Conservation (phyloP, 1,140 invertebrate species). For the Cotesia vestalis region DNA sequence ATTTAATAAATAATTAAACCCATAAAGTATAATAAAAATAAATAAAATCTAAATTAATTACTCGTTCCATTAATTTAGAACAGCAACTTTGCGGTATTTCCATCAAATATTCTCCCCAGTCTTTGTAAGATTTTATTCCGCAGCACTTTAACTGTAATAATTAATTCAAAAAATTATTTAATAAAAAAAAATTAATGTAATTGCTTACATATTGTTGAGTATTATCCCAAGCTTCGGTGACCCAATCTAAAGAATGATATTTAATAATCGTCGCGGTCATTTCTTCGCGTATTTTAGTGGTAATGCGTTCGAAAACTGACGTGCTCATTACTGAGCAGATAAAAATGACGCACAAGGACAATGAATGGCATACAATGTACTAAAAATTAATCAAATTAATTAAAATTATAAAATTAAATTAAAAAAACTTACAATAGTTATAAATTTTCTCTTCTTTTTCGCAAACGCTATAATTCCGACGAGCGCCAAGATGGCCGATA, state of each 20-base stretch:
- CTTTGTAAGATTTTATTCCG: conserved; percentile 47
- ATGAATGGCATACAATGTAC: conserved; percentile 43
- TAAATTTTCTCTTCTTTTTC: conserved; percentile 39
- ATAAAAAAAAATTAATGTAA: conserved; percentile 4
- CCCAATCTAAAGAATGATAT: conserved; percentile 43
- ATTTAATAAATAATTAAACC: conserved; percentile 21
- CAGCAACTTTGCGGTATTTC: conserved; percentile 51
- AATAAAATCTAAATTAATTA: conserved; percentile 35
- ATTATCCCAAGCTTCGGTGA: conserved; percentile 50
- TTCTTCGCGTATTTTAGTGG: conserved; percentile 42
- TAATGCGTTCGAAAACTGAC: conserved; percentile 47
- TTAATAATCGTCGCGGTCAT: conserved; percentile 46
- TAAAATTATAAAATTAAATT: not conserved
- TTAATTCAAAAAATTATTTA: not conserved
- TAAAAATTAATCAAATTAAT: conserved; percentile 32
- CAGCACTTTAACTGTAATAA: conserved; percentile 47
- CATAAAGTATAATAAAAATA: not conserved
- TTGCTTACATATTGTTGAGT: conserved; percentile 50
- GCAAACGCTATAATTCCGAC: conserved; percentile 46
- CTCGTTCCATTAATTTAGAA: conserved; percentile 39
- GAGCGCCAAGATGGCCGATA: conserved; percentile 37
- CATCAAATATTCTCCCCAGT: conserved; percentile 45
- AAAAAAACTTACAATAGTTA: conserved; percentile 42
- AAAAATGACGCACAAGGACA: conserved; percentile 43
- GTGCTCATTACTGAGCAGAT: conserved; percentile 46